A percentile compares a stretch with the other conserved stretches of the same genome.
Conservation (phyloP, 2,888 invertebrate genomes). For the Hermodice carunculata region DNA sequence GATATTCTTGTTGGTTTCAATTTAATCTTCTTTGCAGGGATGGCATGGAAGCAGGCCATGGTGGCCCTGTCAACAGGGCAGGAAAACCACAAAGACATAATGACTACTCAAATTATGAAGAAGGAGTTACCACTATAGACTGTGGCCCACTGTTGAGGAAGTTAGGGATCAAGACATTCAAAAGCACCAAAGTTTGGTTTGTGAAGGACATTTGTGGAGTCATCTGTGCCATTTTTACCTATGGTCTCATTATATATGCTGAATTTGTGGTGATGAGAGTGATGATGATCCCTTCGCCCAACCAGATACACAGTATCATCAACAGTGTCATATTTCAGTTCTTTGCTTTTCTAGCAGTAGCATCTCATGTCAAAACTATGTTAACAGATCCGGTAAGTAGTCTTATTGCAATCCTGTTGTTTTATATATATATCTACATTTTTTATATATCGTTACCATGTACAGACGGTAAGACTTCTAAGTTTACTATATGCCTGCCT, state of each 20-base stretch:
- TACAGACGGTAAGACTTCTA: no score
- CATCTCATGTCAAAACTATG: slow-evolving; percentile 86
- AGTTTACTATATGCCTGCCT: no score
- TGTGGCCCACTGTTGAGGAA: slow-evolving; percentile 55
- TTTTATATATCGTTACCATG: no score
- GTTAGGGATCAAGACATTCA: slow-evolving; percentile 47
- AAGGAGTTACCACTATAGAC: slow-evolving; percentile 57
- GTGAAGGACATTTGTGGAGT: slow-evolving; percentile 89
- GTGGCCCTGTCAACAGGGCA: no score
- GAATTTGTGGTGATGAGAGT: slow-evolving; percentile 85
- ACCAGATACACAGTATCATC: slow-evolving; percentile 73
- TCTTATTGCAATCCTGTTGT: no score
- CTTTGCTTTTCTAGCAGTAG: slow-evolving; percentile 79
- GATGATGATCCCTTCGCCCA: slow-evolving; percentile 83
- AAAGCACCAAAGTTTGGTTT: slow-evolving; percentile 74
- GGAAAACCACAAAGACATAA: no score
- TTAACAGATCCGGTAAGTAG: slow-evolving; percentile 89
- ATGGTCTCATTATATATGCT: slow-evolving; percentile 85
- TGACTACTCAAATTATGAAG: slow-evolving; percentile 39
- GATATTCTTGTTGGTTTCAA: no score
- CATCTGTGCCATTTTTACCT: slow-evolving; percentile 85
- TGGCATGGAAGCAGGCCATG: no score
- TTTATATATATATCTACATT: no score
- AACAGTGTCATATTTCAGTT: slow-evolving; percentile 85
- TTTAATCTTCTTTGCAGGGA: no score